A percentile compares a stretch with the other conserved stretches of the same genome.
phyloP scores from a whole-genome alignment of 2,888 invertebrate species.

The Phoronis australis region DNA sequence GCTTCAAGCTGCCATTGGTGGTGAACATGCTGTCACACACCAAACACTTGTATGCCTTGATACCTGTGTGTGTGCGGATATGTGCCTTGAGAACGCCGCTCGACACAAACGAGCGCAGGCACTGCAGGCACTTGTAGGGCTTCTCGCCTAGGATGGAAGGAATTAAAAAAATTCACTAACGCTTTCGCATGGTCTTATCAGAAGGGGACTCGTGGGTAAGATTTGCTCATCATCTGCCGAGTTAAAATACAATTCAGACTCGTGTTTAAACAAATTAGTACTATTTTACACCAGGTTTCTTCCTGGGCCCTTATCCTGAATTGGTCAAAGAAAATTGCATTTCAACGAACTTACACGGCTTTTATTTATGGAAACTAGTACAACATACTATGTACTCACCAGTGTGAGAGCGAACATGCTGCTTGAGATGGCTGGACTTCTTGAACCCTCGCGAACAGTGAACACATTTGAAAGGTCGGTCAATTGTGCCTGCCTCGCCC shows the following conservation, averaged over 20 bases:
- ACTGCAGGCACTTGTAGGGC: constrained; percentile 53
- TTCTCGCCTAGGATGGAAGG: constrained; percentile 44
- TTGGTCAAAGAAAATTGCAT: no score
- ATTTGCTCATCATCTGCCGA: no score
- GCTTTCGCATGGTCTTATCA: no score
- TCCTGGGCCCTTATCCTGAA: no score
- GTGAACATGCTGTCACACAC: constrained; percentile 63
- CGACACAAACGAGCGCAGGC: constrained; percentile 56
- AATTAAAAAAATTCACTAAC: no score
- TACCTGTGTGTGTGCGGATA: constrained; percentile 56
- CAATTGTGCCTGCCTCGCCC: constrained; percentile 34
- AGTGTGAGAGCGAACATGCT: constrained; percentile 56
- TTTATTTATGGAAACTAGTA: no score
- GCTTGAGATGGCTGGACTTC: constrained; percentile 59
- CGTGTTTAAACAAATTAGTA: no score
- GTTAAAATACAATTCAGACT: no score
- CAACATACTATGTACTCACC: no score
- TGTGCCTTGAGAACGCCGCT: constrained; percentile 60
- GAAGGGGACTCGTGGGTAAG: no score
- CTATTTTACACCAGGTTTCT: no score
- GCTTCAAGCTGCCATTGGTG: constrained; percentile 66
- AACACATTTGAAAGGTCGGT: constrained; percentile 54
- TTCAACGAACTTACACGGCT: no score
- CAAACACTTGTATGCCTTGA: constrained; percentile 61
- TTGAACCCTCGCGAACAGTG: constrained; percentile 56